phyloP scores from a whole-genome alignment of 2,888 invertebrate species.

The Amiota communis region DNA sequence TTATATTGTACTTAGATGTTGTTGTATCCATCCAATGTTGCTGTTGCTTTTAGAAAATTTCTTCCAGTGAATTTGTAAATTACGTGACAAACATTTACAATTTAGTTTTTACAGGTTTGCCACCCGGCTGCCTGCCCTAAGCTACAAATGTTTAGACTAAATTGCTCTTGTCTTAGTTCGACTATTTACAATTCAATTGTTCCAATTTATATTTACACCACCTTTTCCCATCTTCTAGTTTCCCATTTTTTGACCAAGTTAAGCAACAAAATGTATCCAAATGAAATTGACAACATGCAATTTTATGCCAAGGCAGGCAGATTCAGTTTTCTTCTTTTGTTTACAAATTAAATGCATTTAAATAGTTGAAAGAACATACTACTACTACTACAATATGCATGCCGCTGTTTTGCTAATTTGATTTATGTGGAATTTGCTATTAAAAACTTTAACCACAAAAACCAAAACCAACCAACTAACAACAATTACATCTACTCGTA shows the following conservation, averaged over 20 bases:
- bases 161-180: constrained; percentile 28
- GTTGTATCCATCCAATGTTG: no score
- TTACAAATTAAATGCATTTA: no score
- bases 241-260: constrained; percentile 2
- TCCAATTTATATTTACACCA: constrained; percentile 55
- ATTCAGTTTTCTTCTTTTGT: neutral
- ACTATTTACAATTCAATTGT: constrained; percentile 65
- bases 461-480: constrained; percentile 4
- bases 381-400: neutral
- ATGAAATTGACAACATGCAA: no score
- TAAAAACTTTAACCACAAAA: neutral
- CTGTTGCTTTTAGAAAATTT: neutral
- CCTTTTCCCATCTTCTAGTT: no score
- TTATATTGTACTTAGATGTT: no score
- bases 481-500: constrained; percentile 30
- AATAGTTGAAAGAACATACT: no score
- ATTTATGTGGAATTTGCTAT: constrained; percentile 11
- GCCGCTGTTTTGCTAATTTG: constrained; percentile 10
- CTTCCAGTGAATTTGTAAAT: constrained; percentile 62
- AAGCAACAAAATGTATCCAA: no score
- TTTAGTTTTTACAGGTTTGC: constrained; percentile 39
- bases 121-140: neutral
- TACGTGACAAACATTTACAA: constrained; percentile 65
- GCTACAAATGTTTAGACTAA: constrained; percentile 4
- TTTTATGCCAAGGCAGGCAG: neutral